Evolutionary conservation across 2,888 invertebrate species (phyloP), one percentile per base, ranked within the genome.

Genomic region (Phaedon cochleariae): DNA sequence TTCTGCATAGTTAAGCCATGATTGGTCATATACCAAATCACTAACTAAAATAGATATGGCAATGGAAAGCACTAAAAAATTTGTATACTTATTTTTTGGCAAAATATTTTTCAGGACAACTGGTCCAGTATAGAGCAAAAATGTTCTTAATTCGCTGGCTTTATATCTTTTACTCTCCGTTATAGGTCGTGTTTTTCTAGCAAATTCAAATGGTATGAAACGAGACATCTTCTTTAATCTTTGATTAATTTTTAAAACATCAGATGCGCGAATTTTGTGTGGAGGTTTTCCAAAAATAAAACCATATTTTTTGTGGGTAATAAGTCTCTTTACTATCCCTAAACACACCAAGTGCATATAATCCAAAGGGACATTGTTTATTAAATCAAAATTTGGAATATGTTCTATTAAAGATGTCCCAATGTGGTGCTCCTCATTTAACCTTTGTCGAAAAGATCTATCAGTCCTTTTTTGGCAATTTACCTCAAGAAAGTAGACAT

Each of bases 301-400:
- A 37, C 67, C 67, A 64, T 67, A 67, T 48, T 53, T 67, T 57
- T 64, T 64, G 48, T 67, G 67, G 7, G 55, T 21, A 18, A 67
- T 55, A 29, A 67, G 46, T 31, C 67, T 60, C 51, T 67, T 67
- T 17, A 67, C 67, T 51, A n/a, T n/a, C n/a, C n/a, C n/a, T n/a
- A n/a, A n/a, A n/a, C n/a, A n/a, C n/a, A n/a, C n/a, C n/a, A n/a
- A n/a, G n/a, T n/a, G n/a, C n/a, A n/a, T n/a, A n/a, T n/a, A n/a
- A n/a, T n/a, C n/a, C n/a, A n/a, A n/a, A 10, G 67, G 67, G 15
- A 67, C 64, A 67, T 64, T 61, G 29, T 67, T 57, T 60, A 67
- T 67, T 18, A 61, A 31, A 48, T 67, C 37, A 52, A 67, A 67
- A 57, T 64, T 64, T 51, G 57, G 64, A 59, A 67, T 49, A 64